These are phyloP conservation scores for Gasteruption jaculator DNA, from an alignment of 2,888 invertebrate genomes.

Conservation along the genomic window DNA sequence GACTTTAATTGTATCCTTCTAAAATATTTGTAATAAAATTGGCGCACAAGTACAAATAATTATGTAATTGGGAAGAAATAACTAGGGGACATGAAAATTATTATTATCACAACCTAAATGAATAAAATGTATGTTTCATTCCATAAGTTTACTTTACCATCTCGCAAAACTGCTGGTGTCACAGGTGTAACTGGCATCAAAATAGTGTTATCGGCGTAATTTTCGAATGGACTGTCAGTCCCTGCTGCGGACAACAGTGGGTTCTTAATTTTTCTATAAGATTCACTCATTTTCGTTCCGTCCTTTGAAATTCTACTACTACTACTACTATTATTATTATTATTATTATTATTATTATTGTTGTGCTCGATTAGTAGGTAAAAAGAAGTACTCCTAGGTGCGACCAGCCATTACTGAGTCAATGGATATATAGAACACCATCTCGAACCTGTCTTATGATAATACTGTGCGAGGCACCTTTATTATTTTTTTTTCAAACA, in stretches of 20 bases:
- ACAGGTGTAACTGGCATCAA: slow-evolving; percentile 62
- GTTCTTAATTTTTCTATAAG: slow-evolving; percentile 58
- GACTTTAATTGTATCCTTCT: no score
- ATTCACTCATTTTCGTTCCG: slow-evolving; percentile 46
- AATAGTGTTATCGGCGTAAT: slow-evolving; percentile 68
- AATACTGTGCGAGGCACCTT: no score
- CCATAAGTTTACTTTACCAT: slow-evolving; percentile 44
- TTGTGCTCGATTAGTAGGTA: slow-evolving; percentile 5
- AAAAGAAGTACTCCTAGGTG: no score
- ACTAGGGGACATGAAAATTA: no score
- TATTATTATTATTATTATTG: not conserved
- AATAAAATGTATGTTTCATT: slow-evolving; percentile 1
- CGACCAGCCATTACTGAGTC: no score
- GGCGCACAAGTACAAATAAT: no score
- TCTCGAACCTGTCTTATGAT: no score
- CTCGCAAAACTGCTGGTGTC: slow-evolving; percentile 40
- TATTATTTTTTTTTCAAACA: no score
- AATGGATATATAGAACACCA: no score
- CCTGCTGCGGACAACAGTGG: slow-evolving; percentile 71
- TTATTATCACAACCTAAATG: not conserved
- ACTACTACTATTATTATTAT: slow-evolving; percentile 13
- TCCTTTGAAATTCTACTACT: slow-evolving; percentile 22
- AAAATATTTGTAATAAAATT: no score
- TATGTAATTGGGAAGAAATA: no score
- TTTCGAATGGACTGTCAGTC: slow-evolving; percentile 68